Percentiles rank a stretch among this genome's conserved stretches.
phyloP scores from a whole-genome alignment of 2,797 vertebrate genomes.

The Hozukius guyotensis region DNA sequence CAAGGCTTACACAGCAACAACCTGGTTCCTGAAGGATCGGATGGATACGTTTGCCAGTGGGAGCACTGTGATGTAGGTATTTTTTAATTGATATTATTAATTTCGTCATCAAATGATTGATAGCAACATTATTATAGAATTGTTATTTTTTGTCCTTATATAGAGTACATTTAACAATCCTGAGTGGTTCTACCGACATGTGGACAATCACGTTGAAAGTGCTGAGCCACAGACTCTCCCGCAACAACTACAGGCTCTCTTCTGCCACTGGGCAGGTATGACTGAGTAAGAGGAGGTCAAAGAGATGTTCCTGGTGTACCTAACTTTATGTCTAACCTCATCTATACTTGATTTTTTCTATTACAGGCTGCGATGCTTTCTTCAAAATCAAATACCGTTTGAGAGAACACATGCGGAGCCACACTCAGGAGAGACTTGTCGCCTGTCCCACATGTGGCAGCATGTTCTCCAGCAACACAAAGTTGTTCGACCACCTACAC shows the following conservation, averaged over 20 bases:
- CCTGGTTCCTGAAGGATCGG: slow-evolving; percentile 74
- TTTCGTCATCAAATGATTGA: background rate
- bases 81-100: background rate
- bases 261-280: slow-evolving; percentile 82
- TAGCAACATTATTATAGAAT: background rate
- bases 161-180: slow-evolving; percentile 87
- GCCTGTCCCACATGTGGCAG: slow-evolving; percentile 83
- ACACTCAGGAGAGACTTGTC: slow-evolving; percentile 79
- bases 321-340: background rate
- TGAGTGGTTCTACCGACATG: slow-evolving; percentile 86
- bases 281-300: background rate
- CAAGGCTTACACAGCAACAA: slow-evolving; percentile 79
- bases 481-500: slow-evolving; percentile 83
- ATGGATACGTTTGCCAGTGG: slow-evolving; percentile 82
- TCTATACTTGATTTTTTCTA: background rate
- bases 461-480: slow-evolving; percentile 86
- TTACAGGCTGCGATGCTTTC: slow-evolving; percentile 75
- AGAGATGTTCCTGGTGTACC: background rate
- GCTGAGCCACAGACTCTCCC: slow-evolving; percentile 79
- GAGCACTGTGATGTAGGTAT: slow-evolving; percentile 84
- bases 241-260: slow-evolving; percentile 81
- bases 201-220: slow-evolving; percentile 83
- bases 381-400: slow-evolving; percentile 83
- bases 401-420: slow-evolving; percentile 81
- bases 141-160: background rate